These are phyloP conservation scores for Chrysoperla carnea DNA, from an alignment of 1,140 invertebrate species.

Conservation along the genomic window DNA sequence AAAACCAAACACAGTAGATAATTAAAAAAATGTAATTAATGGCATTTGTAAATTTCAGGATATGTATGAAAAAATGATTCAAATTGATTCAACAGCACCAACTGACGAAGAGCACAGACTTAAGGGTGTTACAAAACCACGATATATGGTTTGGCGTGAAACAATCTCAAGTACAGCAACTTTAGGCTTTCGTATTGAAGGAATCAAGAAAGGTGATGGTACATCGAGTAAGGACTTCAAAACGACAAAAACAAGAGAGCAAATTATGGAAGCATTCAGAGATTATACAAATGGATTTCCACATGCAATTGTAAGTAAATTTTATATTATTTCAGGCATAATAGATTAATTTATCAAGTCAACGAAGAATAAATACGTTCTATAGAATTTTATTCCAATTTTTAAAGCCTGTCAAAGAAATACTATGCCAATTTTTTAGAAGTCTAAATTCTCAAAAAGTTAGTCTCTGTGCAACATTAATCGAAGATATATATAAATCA, in stretches of 20 bases:
- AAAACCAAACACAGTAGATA: too few species aligned
- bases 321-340: too few species aligned
- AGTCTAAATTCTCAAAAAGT: too few species aligned
- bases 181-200: slow-evolving; percentile 91
- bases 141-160: slow-evolving; percentile 97
- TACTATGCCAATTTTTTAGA: too few species aligned
- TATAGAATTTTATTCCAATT: too few species aligned
- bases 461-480: too few species aligned
- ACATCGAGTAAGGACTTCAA: slow-evolving; percentile 90
- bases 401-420: too few species aligned
- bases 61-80: slow-evolving; percentile 98
- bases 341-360: too few species aligned
- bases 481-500: too few species aligned
- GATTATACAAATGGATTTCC: slow-evolving; percentile 69
- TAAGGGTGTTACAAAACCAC: slow-evolving; percentile 84
- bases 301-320: slow-evolving; percentile 49
- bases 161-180: slow-evolving; percentile 91
- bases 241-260: slow-evolving; percentile 73
- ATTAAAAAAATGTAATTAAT: too few species aligned
- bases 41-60: slow-evolving; percentile 41
- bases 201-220: slow-evolving; percentile 75
- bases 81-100: slow-evolving; percentile 79
- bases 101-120: slow-evolving; percentile 75
- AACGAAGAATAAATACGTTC: too few species aligned
- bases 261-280: slow-evolving; percentile 63